These are phyloP conservation scores for Sebastes steindachneri DNA, from an alignment of 2,797 vertebrate species.

Conservation along the genomic window DNA sequence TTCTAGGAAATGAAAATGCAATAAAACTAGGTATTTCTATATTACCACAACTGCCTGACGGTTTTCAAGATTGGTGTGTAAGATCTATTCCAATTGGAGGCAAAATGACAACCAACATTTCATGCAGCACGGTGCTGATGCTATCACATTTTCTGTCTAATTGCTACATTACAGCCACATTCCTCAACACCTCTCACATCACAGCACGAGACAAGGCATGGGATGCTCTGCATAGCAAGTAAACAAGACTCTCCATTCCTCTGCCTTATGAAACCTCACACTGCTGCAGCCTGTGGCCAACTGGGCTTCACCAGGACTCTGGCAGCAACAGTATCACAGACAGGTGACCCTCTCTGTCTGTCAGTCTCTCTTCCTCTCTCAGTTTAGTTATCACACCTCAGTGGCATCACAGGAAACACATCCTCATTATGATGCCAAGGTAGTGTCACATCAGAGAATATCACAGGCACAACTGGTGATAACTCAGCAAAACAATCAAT, in stretches of 20 bases:
- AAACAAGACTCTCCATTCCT: conserved; percentile 41
- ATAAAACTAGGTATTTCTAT: background rate
- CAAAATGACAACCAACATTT: background rate
- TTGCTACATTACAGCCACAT: conserved; percentile 21
- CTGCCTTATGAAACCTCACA: conserved; percentile 39
- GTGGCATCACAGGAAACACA: background rate
- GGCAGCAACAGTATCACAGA: conserved; percentile 22
- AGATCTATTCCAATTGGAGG: background rate
- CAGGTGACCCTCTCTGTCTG: conserved; percentile 40
- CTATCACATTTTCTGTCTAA: conserved; percentile 21
- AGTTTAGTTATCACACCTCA: conserved; percentile 8
- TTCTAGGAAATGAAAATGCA: background rate
- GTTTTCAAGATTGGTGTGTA: background rate
- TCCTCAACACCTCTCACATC: conserved; percentile 17
- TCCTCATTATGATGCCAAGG: background rate
- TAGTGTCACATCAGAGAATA: conserved; percentile 2
- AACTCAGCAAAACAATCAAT: conserved; percentile 8
- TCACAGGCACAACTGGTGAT: background rate
- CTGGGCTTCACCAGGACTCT: conserved; percentile 32
- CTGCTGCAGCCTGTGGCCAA: conserved; percentile 42
- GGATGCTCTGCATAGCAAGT: conserved; percentile 16
- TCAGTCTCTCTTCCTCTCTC: background rate
- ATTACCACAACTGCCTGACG: background rate
- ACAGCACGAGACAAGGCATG: conserved; percentile 11
- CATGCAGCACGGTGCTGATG: background rate